Base-by-base conservation (phyloP, 2,113 vertebrate species). In the Bathybates hornii region DNA sequence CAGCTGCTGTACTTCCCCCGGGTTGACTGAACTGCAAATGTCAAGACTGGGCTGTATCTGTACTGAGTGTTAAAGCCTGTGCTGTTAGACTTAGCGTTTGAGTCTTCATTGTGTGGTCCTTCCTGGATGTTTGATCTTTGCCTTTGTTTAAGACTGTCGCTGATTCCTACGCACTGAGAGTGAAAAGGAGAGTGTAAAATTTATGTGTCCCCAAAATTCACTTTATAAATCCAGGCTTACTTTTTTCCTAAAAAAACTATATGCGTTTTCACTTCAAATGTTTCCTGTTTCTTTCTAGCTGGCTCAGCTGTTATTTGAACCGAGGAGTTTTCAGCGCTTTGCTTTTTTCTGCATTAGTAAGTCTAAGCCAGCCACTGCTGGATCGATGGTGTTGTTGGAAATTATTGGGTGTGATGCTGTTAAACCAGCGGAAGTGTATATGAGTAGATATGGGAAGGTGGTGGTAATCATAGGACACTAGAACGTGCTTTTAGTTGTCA, bases 1-100 rank as follows among this genome's bases (percentile, higher is more conserved):
- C 82, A 66, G 52, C 36, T 53, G 27, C 10, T 81, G 89, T 71
- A 92, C 68, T 91, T 93, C 56, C 86, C 91, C 73, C 9, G 6
- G 56, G 80, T 17, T 78, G 79, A 89, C 83, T 84, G 38, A 41
- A 45, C 76, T 89, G 43, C 63, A 83, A 73, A 86, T 87, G 84
- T 91, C 78, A 83, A 66, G 61, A 63, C 63, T 82, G 48, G 17
- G 24, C 79, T 87, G 68, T 54, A 61, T 61, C 71, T 85, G 80
- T 53, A 36, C 82, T 34, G 53, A 43, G 50, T 61, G 83, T 12
- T 56, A 89, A 80, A 89, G 63, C 63, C 54, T 19, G 32, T 17
- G 12, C 45, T 21, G 16, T 85, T 19, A 59, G 21, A 83, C 85
- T 81, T 32, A 45, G 48, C 54, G 16, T 43, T 29, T 38, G 16